phyloP scores from a whole-genome alignment of 2,888 invertebrate genomes.

The Rutpela maculata region DNA sequence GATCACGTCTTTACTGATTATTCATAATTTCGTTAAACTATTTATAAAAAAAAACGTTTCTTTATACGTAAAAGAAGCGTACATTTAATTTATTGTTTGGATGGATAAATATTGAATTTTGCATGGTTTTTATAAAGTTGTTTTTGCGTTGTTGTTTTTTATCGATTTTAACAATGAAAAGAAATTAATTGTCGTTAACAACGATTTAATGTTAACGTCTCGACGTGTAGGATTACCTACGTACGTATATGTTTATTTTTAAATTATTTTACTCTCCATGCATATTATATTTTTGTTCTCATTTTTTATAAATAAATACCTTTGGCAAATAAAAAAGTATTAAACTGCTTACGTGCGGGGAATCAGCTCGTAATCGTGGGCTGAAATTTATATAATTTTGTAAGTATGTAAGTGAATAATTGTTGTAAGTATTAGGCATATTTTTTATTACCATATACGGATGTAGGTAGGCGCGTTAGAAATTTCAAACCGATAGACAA shows the following conservation, averaged over 20 bases:
- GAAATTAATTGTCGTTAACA: conserved; percentile 27
- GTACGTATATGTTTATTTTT: conserved; percentile 44
- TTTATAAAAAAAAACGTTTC: conserved; percentile 46
- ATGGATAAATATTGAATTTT: conserved; percentile 41
- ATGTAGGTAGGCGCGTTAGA: neutral
- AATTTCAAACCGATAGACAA: neutral
- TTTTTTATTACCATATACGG: neutral
- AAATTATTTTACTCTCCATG: conserved; percentile 40
- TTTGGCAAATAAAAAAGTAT: conserved; percentile 37
- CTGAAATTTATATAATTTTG: conserved; percentile 22
- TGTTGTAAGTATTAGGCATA: neutral
- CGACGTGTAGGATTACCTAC: conserved; percentile 37
- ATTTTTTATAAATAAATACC: conserved; percentile 47
- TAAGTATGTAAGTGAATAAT: neutral
- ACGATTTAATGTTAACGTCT: conserved; percentile 2
- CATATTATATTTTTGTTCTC: conserved; percentile 38
- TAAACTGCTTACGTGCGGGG: conserved; percentile 21
- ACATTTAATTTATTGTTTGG: conserved; percentile 40
- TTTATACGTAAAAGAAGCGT: neutral
- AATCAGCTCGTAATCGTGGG: neutral
- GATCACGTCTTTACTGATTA: conserved; percentile 39
- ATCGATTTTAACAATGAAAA: conserved; percentile 36
- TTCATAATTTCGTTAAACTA: conserved; percentile 41
- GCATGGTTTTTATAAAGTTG: conserved; percentile 49
- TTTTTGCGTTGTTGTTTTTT: conserved; percentile 45